Evolutionary conservation across 2,797 vertebrate species (phyloP), one percentile per base, ranked within the genome.

Genomic region (Odontamblyopus rebecca): DNA sequence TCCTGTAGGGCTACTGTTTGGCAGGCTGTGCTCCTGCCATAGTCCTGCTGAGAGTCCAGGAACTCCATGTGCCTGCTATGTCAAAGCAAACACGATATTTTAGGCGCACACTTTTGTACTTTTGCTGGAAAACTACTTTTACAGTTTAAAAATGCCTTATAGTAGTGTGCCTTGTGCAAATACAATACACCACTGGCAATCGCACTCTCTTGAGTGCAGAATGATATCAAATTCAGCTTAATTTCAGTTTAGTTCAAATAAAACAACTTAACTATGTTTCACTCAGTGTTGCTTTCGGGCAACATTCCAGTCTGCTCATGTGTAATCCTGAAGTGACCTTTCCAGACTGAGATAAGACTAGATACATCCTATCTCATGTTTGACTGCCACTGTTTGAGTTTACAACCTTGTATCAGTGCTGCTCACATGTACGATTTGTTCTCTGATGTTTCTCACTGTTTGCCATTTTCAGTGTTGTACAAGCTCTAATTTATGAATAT

Each of bases 1-100:
- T 89, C 75, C 85, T 88, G 77, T 89, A 75, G 80, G 77, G 85
- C 88, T 87, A 78, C 88, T 77, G 89, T 82, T 91, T 82, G 85
- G 80, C 81, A 76, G 23, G 75, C 57, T 90, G 23, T 91, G 79
- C 86, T 90, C 69, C 70, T 71, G 78, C 79, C 72, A 72, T 64
- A 81, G 80, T 83, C 78, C 77, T 54, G 72, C 71, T 69, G 71
- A 68, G 76, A 76, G 71, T 79, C 63, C 62, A 19, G 29, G 71
- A 72, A 35, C 16, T 54, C 63, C 48, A 51, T 69, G 65, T 54
- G 59, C 74, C 59, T 68, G 57, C 69, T 32, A 32, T 6, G 54
- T 61, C 26, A 30, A 74, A 73, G 16, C 44, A 66, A 66, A 48
- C 12, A 6, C 4, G n/a, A 26, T 63, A 48, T 73, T 74, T 73